Evolutionary conservation across 53 echinoderm and acorn worm genomes (phyloP), one percentile per base, ranked within the genome.

Genomic region (Echinarachnius parma): DNA sequence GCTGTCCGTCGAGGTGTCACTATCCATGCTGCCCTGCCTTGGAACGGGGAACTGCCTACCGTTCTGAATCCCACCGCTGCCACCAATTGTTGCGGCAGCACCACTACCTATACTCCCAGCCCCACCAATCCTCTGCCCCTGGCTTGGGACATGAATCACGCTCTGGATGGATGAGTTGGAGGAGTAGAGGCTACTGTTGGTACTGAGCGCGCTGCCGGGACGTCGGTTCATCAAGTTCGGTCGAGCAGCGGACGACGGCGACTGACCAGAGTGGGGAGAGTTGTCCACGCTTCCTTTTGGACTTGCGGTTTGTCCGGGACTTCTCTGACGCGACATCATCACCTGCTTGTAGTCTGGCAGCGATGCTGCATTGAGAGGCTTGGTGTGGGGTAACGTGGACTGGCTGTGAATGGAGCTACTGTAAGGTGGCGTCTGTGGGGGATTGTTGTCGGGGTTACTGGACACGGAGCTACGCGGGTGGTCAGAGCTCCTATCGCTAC

Each of bases 131-230:
- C n/a, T n/a, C 9, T 28, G 5, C 34, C 50, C 68, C 23, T 9
- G 20, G 15, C 60, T 28, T 16, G 77, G 83, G 20, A 92, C 79
- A 14, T 90, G 87, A 2, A 95, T 95, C 9, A 91, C 96, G 52
- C 96, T 95, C 10, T 87, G 87, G n/a, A 95, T 82, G 4, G 90
- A 90, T 1, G 98, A 92, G 0, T 88, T 85, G 0, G 91, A 91
- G 13, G 91, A 88, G 63, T 87, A 98, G 48, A 92, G 62, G 52
- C 98, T 92, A 37, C 98, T 86, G 49, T 81, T 77, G 0, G 98
- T 77, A 48, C 91, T 98, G 37, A 83, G 87, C 2, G 85, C 74
- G 24, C 96, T 91, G 2, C 62, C 81, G 7, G 94, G 94, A 24
- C 94, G 66, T 21, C 46, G n/a, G 23, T 22, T 52, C 50, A 49